Evolutionary conservation across 2,797 vertebrate genomes (phyloP), one percentile per base, ranked within the genome.

Genomic region (Acipenser ruthenus): DNA sequence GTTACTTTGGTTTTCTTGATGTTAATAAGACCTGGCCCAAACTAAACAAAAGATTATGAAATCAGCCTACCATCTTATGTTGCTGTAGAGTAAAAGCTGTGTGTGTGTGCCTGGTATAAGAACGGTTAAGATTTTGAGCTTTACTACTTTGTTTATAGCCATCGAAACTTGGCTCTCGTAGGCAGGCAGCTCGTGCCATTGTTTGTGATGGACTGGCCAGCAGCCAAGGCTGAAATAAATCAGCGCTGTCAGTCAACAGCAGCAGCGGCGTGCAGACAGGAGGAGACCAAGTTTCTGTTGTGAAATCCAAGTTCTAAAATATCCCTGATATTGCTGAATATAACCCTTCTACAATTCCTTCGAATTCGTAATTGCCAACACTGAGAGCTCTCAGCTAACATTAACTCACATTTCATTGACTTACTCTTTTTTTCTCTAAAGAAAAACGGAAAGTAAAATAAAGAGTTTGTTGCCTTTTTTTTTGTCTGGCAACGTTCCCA

Each of bases 101-200:
- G 23, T 4, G 23, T 37, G 23, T 37, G 23, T 18, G 15, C 23
- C 23, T 37, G 23, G 2, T 37, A 37, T 37, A 4, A 37, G 23
- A 68, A 71, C 70, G 70, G 70, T 70, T 69, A 70, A 68, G 67
- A 69, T 69, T 68, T 11, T 37, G 60, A 72, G 71, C 73, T 77
- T 77, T 78, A 78, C 71, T 72, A 82, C 79, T 87, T 87, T 87
- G 86, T 88, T 91, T 88, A 86, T 83, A 84, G 82, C 82, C 80
- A 81, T 83, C 82, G 76, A 84, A 84, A 84, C 80, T 87, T 82
- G 80, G 82, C 83, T 81, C 75, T 62, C 37, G 56, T 71, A 47
- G 75, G 78, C 75, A 80, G 77, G 78, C 67, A 79, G 76, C 80
- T 85, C 81, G 66, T 75, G 80, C 80, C 79, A 85, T 87, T 90